Conservation (phyloP, 2,113 vertebrate species). For the Halcyon malimbica region DNA sequence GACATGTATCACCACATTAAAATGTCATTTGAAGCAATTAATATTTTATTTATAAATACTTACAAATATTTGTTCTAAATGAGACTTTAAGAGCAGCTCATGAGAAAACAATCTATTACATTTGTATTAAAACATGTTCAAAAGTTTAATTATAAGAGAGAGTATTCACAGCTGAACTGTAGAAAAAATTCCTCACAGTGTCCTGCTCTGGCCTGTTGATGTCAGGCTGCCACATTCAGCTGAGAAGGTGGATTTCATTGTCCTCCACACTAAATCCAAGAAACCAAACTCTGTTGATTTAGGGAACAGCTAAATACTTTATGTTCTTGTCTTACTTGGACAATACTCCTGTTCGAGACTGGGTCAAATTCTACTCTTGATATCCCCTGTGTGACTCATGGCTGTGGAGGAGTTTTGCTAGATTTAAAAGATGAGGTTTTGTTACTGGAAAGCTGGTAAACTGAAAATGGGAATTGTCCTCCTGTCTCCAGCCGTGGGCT, state of each 20-base stretch:
- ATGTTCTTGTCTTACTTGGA: neutral
- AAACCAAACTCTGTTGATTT: neutral
- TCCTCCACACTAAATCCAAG: neutral
- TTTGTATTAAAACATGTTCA: conserved; percentile 65
- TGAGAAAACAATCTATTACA: conserved; percentile 57
- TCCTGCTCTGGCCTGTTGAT: neutral
- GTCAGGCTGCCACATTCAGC: neutral
- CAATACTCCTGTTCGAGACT: neutral
- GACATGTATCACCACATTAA: conserved; percentile 29
- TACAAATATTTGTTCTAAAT: conserved; percentile 70
- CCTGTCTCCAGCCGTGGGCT: neutral
- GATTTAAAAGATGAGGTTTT: neutral
- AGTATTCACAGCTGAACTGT: conserved; percentile 50
- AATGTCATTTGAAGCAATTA: conserved; percentile 67
- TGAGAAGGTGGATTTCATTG: neutral
- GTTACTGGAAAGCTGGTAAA: neutral
- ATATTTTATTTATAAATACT: conserved; percentile 74
- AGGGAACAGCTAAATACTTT: neutral
- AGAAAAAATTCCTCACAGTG: neutral
- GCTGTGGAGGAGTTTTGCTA: neutral
- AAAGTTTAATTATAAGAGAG: conserved; percentile 60
- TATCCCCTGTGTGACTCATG: neutral
- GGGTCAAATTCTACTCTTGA: neutral
- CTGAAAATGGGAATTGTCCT: neutral
- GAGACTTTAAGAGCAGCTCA: conserved; percentile 52